Base-by-base conservation (phyloP, 1,140 invertebrate species). In the Hylaeus volcanicus region DNA sequence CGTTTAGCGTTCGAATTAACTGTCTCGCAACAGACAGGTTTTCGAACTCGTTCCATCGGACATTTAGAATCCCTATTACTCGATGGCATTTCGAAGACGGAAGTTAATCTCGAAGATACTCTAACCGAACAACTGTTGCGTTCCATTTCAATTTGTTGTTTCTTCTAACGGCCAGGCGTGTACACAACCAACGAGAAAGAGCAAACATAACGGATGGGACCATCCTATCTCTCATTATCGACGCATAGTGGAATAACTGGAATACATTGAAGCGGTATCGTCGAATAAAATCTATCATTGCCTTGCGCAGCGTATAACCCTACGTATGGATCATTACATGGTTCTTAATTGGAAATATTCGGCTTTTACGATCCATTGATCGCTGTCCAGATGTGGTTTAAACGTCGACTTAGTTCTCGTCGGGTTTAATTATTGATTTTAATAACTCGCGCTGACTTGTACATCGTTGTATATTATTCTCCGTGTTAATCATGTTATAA, bases 1-100 rank as follows among this genome's bases (percentile, higher is more conserved):
- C 61, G 70, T 51, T 58, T 53, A 48, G n/a, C 70, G 61, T 66
- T 79, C 77, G 74, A 74, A 79, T 79, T 79, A 74, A 73, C 61
- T 51, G 43, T 74, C 77, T 41, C 15, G 60, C 68, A 77, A 43
- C 56, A 48, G 71, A 64, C 77, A 48, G 61, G 70, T 79, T 79
- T 56, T 65, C 70, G 74, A 79, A 79, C 77, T 74, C 51, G 77
- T 79, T 79, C 48, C 53, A 56, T 51, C 43, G 48, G 51, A 14
- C 71, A 45, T 64, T 65, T 39, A 65, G 77, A 66, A 74, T 79
- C 70, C 45, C 45, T 71, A 5, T 64, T 73, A 8, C 74, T 70
- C 66, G 74, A 61, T 70, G 66, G 51, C 76, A 64, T 79, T 79
- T 73, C 70, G 61, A 65, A 51, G 71, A 41, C 61, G 60, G 61